These are phyloP conservation scores for Capreolus pygargus DNA, from an alignment of 2,113 vertebrate species.

Conservation along the genomic window DNA sequence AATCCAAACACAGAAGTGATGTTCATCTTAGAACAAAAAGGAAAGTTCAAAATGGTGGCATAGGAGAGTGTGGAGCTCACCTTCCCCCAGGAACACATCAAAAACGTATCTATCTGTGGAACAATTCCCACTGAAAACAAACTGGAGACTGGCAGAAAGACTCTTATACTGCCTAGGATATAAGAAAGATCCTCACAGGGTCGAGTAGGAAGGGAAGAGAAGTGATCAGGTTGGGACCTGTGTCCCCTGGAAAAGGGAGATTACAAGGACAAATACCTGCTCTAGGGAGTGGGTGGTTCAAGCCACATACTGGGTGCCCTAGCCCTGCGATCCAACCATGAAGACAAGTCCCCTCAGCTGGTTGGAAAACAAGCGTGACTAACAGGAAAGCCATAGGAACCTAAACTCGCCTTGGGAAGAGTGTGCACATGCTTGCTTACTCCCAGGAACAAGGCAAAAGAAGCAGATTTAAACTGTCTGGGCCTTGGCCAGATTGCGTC, in stretches of 20 bases:
- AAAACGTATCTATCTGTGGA: neutral
- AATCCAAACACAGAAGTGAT: neutral
- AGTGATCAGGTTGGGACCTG: neutral
- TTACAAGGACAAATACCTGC: neutral
- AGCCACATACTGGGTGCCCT: neutral
- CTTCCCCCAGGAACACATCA: neutral
- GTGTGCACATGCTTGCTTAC: neutral
- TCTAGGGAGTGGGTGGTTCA: neutral
- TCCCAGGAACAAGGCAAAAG: neutral
- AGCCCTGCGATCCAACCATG: neutral
- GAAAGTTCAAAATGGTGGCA: neutral
- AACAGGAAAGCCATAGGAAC: neutral
- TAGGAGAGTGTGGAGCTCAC: neutral
- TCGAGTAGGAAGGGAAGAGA: neutral
- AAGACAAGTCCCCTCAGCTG: neutral
- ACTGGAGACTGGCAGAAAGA: neutral
- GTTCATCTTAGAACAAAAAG: neutral
- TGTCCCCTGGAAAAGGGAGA: neutral
- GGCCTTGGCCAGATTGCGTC: neutral
- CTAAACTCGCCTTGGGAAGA: neutral
- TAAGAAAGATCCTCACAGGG: neutral
- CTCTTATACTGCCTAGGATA: neutral
- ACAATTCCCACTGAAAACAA: neutral
- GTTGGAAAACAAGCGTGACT: neutral
- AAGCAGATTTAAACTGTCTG: neutral